Evolutionary conservation across 2,113 vertebrate genomes (phyloP), one percentile per base, ranked within the genome.

Genomic region (Anoura caudifer): DNA sequence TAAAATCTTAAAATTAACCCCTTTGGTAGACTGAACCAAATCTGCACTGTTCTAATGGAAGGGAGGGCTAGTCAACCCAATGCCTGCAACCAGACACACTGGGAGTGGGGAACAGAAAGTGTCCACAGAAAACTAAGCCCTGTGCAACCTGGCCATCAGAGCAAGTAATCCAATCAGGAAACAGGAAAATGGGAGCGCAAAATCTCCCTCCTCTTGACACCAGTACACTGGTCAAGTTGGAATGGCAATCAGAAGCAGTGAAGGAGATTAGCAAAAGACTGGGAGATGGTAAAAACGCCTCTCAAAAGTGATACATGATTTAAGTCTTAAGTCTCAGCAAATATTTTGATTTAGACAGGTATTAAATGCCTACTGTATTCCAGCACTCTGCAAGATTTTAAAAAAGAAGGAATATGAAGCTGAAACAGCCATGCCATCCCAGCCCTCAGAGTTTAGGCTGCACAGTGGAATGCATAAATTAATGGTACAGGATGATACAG

Each of bases 1-100:
- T 96, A 95, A 86, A 96, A 94, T 79, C 38, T 84, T 91, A 86
- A 92, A 92, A 96, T 84, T 59, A 94, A 95, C 73, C 88, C 81
- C 87, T 36, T 22, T 89, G 91, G 70, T 94, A 47, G 80, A 84
- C 61, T 73, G 83, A 87, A 81, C 80, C 82, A 86, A 73, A 61
- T 54, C 83, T 81, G 10, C 19, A 43, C 73, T 36, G 3, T 61
- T 17, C 56, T 95, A 73, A 79, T 31, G 22, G 59, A 83, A 67
- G 31, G 67, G 54, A 50, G 38, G 26, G 56, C n/a, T 54, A 38
- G 5, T 75, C 76, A 95, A 73, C 22, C 6, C 65, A 87, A 63
- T 9, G 43, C 77, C 33, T 59, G 54, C 59, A 87, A 47, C 52
- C 45, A 85, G 73, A 77, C 1, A 69, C 81, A 77, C 3, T 33